Evolutionary conservation across 2,888 invertebrate species (phyloP).

Genomic region (Melieria crassipennis): DNA sequence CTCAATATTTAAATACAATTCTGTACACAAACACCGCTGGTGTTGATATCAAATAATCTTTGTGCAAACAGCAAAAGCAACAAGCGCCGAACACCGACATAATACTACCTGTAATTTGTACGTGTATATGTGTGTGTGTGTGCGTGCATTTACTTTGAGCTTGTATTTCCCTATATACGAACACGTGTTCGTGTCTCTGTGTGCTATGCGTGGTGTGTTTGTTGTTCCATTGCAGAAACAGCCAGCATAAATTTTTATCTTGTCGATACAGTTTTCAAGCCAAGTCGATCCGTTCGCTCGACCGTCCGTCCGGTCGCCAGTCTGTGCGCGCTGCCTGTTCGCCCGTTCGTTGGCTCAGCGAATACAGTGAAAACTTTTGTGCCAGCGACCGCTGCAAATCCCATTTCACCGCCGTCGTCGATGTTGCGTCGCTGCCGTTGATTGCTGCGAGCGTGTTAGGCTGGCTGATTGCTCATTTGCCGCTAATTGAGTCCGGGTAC

Average conservation of each 20-base stretch:
- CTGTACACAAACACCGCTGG: conserved; percentile 20
- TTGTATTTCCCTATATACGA: not conserved
- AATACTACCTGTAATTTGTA: conserved; percentile 7
- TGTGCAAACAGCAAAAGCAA: conserved; percentile 1
- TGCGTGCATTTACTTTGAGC: not conserved
- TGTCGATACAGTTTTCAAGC: conserved; percentile 1
- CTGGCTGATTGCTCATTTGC: too few species aligned
- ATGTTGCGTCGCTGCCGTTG: too few species aligned
- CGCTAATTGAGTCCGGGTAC: too few species aligned
- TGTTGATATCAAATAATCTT: conserved; percentile 27
- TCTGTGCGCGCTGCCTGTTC: too few species aligned
- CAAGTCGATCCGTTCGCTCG: too few species aligned
- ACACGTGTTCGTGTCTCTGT: not conserved
- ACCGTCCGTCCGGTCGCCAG: too few species aligned
- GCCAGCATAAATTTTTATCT: conserved; percentile 25
- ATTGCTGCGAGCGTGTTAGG: too few species aligned
- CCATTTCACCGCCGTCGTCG: too few species aligned
- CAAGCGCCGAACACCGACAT: not conserved
- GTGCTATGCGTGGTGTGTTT: not conserved
- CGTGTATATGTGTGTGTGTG: conserved; percentile 32
- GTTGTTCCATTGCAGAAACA: not conserved
- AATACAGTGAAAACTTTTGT: too few species aligned
- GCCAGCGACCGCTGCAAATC: too few species aligned
- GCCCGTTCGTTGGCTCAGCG: too few species aligned
- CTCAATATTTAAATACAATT: conserved; percentile 21